Base-by-base conservation (phyloP, 1,140 invertebrate species). In the Bradysia coprophila region DNA sequence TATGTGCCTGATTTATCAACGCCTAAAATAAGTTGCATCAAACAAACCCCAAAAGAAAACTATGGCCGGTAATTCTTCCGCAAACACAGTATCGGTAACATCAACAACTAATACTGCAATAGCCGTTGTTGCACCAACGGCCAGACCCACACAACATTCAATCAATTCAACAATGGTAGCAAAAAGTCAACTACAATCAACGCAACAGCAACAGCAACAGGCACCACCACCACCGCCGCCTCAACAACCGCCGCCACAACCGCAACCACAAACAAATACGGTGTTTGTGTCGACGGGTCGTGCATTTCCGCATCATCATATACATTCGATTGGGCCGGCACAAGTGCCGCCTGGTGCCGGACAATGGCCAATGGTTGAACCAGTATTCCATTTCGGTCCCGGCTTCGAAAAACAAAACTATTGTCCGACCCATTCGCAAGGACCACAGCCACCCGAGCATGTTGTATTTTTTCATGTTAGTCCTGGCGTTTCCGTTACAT, bases 401-500 rank as follows among this genome's bases (percentile, higher is more conserved):
- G 41, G 41, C 21, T 42, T 42, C 18, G 41, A 42, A 34, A 32
- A 42, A 36, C 41, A 42, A 23, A 21, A 32, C 6, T 42, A 42
- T 22, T 42, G 41, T 42, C 41, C 41, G 21, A 42, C 41, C 13
- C 41, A 42, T 42, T 42, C 41, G 16, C 41, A 42, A 15, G 16
- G 23, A 21, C 31, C 32, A 19, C 41, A 42, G 13, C 36, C 36
- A 11, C 36, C 18, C 21, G 36, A 38, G 18, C 32, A 42, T 36
- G 37, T 36, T 8, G 41, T 42, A 22, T 37, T 42, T 23, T 42
- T 42, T 23, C 41, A 42, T 16, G 13, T 42, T 19, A 34, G 15
- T 20, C 32, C 41, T 13, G 41, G 41, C 33, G 41, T 42, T 22
- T 32, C 41, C 4, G 41, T 42, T 8, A 34, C 41, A 42, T 42